Conservation (phyloP, 2,888 invertebrate genomes). For the Apomyelois bistriatella region DNA sequence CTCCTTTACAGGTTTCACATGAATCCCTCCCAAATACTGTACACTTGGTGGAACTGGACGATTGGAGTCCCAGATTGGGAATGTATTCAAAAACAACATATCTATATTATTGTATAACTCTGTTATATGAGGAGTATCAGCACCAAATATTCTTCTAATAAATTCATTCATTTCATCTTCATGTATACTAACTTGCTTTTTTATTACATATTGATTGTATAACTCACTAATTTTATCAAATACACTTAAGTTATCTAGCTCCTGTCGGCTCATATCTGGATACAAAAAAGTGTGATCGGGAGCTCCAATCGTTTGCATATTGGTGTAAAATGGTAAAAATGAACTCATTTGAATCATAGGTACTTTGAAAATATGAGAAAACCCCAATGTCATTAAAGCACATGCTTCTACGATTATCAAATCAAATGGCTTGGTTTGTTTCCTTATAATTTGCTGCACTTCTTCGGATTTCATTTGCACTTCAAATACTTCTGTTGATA, state of each 20-base stretch:
- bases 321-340: slow-evolving; percentile 23
- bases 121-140: slow-evolving; percentile 23
- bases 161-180: slow-evolving; percentile 1
- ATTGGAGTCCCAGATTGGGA: slow-evolving; percentile 46
- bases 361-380: slow-evolving; percentile 33
- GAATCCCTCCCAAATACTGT: slow-evolving; percentile 54
- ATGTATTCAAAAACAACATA: slow-evolving; percentile 53
- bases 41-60: slow-evolving; percentile 55
- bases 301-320: slow-evolving; percentile 26
- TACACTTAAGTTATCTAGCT: background rate
- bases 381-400: slow-evolving; percentile 22
- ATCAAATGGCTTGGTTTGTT: slow-evolving; percentile 34
- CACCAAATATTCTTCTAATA: slow-evolving; percentile 28
- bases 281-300: slow-evolving; percentile 21
- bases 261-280: background rate
- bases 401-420: slow-evolving; percentile 35
- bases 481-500: slow-evolving; percentile 19
- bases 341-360: slow-evolving; percentile 40
- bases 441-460: slow-evolving; percentile 29
- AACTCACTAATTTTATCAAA: slow-evolving; percentile 29
- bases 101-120: slow-evolving; percentile 38
- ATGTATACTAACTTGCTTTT: background rate
- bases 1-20: slow-evolving; percentile 43
- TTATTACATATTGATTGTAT: slow-evolving; percentile 12
- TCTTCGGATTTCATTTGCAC: slow-evolving; percentile 18